Evolutionary conservation across 2,797 vertebrate species (phyloP), one percentile per base, ranked within the genome.

Genomic region (Leuciscus waleckii): DNA sequence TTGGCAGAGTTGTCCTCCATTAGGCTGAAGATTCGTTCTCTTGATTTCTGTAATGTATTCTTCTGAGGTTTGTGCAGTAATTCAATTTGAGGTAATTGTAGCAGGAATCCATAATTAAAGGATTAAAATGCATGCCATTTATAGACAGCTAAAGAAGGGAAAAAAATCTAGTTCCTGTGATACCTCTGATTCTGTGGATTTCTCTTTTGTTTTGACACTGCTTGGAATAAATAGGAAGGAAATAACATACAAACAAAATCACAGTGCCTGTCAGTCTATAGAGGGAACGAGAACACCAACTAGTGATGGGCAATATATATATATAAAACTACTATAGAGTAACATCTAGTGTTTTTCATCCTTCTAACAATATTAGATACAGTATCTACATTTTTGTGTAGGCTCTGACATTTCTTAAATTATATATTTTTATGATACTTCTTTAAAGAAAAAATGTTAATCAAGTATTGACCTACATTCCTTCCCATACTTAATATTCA

Each of bases 71-170:
- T 96, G 93, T 92, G 92, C 92, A 94, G 93, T 94, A 95, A 96
- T 96, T 96, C 95, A 95, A 94, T 95, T 95, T 94, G 94, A 94
- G 92, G 92, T 95, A 95, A 96, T 95, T 96, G 94, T 94, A 92
- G 92, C 80, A 79, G 91, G 91, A 92, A 94, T 93, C 92, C 92
- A 92, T 96, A 95, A 95, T 95, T 95, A 95, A 95, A 92, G 92
- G 94, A 95, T 95, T 94, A 93, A 94, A 95, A 95, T 92, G 91
- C 92, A 92, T 74, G 76, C 68, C 92, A 93, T 94, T 95, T 94
- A 94, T 93, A 85, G 74, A 69, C 29, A 26, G 71, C 56, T 73
- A 65, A 85, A 79, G 68, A 63, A 79, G 51, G 67, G 26, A 23
- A 35, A n/a, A n/a, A 26, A 63, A 56, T 84, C 21, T 23, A 61